phyloP scores from a whole-genome alignment of 2,888 invertebrate species.

The Hylaea fasciaria region DNA sequence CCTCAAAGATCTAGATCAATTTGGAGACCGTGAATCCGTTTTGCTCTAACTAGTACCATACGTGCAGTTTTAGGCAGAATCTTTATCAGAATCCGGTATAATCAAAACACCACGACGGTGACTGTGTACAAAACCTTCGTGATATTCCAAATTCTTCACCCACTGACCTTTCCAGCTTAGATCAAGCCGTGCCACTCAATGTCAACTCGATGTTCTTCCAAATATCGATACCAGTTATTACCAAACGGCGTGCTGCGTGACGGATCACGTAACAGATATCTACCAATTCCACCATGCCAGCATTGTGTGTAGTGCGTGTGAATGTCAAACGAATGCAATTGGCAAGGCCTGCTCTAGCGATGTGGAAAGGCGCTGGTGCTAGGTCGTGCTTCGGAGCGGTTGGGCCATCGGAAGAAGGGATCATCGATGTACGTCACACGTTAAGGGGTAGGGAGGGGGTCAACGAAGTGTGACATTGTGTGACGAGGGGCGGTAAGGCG shows the following conservation, averaged over 20 bases:
- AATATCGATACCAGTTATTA: slow-evolving; percentile 5
- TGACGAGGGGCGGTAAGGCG: no score
- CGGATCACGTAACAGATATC: slow-evolving; percentile 33
- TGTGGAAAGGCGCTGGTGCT: slow-evolving; percentile 7
- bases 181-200: slow-evolving; percentile 15
- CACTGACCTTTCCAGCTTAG: slow-evolving; percentile 15
- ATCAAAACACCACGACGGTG: neutral
- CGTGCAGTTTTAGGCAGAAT: no score
- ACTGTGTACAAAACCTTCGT: neutral
- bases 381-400: neutral
- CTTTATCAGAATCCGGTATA: neutral
- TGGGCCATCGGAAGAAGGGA: slow-evolving; percentile 1
- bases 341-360: slow-evolving; percentile 23
- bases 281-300: neutral
- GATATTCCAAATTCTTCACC: slow-evolving; percentile 3
- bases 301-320: slow-evolving; percentile 29
- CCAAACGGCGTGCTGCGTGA: slow-evolving; percentile 23
- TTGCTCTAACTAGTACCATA: no score
- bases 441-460: no score
- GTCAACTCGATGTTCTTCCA: slow-evolving; percentile 13
- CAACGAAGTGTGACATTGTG: no score
- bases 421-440: no score
- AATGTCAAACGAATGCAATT: slow-evolving; percentile 27
- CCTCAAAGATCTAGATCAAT: no score
- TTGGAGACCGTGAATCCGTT: no score